Base-by-base conservation (phyloP, 2,888 invertebrate genomes). In the Eledona agricola region DNA sequence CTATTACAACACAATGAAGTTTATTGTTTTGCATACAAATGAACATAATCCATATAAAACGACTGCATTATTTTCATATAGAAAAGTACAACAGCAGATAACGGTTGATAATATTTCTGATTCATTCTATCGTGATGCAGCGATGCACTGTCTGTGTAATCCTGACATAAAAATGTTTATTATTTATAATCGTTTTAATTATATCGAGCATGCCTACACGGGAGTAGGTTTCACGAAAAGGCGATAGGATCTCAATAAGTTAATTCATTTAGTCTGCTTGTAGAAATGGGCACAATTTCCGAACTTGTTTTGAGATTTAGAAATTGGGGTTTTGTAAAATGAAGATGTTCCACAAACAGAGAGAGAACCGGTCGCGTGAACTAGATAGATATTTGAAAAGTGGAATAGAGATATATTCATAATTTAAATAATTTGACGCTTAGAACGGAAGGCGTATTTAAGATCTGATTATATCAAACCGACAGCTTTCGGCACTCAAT, bases 11-110 rank as follows among this genome's bases (percentile, higher is more conserved):
- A 19, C 12, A 13, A 17, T 10, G 10, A 22, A 22, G 22, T 11
- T 22, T n/a, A 22, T 38, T 38, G 38, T 38, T 38, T 25, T 25
- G 23, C 38, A 38, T 13, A 9, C 38, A 25, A 38, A 38, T 38
- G 22, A 23, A 23, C 7, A 16, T 15, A 38, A 25, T 25, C 25
- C 15, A 20, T 5, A 22, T 12, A 12, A 38, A 20, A 17, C 34
- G 12, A 3, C 5, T 3, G 10, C 9, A 32, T 7, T 32, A 10
- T 32, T n/a, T n/a, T n/a, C n/a, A n/a, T n/a, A n/a, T n/a, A n/a
- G n/a, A 11, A 28, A 28, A 28, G 10, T 28, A 28, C 12, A 28
- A 31, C 6, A 15, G 16, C 5, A n/a, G 13, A 31, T 32, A 32
- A 31, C 31, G 32, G 17, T 32, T 32, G 32, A 3, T 26, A 26